These are phyloP conservation scores for Moxostoma hubbsi DNA, from an alignment of 2,797 vertebrate genomes.

Conservation along the genomic window DNA sequence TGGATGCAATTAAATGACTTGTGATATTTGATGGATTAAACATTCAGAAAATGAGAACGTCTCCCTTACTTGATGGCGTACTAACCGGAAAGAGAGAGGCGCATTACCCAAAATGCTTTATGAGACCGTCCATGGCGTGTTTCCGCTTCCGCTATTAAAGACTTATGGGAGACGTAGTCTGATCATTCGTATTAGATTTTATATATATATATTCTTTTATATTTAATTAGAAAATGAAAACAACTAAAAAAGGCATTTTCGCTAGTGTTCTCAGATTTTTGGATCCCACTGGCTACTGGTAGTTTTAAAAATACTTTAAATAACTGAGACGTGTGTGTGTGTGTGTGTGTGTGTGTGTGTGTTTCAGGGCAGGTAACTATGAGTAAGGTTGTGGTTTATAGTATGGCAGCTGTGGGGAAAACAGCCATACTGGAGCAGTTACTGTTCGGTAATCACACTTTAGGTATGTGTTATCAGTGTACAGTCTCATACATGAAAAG, in stretches of 20 bases:
- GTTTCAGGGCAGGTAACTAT: constrained; percentile 67
- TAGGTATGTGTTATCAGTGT: constrained; percentile 77
- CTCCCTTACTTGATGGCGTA: constrained; percentile 88
- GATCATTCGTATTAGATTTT: neutral
- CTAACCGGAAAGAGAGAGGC: constrained; percentile 84
- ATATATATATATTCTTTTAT: no score
- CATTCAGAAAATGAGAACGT: constrained; percentile 32
- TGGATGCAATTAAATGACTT: constrained; percentile 58
- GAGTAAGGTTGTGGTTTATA: constrained; percentile 94
- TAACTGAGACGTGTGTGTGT: no score
- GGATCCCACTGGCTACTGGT: no score
- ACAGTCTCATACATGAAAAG: no score
- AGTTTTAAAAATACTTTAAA: neutral
- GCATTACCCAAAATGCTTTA: constrained; percentile 81
- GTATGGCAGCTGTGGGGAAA: constrained; percentile 90
- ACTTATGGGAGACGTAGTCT: constrained; percentile 77
- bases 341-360: neutral
- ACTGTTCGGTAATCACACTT: constrained; percentile 86
- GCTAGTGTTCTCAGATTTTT: no score
- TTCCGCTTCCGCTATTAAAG: constrained; percentile 57
- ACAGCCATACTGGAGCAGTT: constrained; percentile 94
- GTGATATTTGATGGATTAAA: constrained; percentile 78
- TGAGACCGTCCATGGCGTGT: constrained; percentile 36
- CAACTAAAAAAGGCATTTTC: no score
- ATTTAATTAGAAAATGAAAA: no score